Percentiles rank a stretch among this genome's conserved stretches.
Conservation (phyloP, 2,797 vertebrate species). For the Sebastes hopkinsi region DNA sequence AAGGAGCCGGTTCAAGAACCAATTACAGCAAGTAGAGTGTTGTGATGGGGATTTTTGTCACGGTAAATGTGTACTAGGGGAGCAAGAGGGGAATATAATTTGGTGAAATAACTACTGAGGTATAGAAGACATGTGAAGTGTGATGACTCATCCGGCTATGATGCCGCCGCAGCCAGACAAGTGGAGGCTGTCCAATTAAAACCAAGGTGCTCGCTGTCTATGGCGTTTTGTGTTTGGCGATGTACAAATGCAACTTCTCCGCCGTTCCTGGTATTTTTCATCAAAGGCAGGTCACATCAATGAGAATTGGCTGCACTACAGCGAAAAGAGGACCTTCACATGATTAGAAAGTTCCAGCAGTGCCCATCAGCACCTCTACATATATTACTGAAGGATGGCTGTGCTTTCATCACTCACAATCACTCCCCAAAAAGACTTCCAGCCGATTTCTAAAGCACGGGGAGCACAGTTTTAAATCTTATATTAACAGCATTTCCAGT, state of each 20-base stretch:
- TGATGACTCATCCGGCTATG: slow-evolving; percentile 15
- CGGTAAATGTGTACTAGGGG: slow-evolving; percentile 16
- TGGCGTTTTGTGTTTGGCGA: background rate
- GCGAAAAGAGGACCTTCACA: background rate
- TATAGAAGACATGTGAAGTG: slow-evolving; percentile 8
- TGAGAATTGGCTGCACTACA: background rate
- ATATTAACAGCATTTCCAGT: background rate
- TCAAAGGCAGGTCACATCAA: slow-evolving; percentile 1
- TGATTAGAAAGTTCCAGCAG: background rate
- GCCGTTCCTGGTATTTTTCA: background rate
- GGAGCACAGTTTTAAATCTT: background rate
- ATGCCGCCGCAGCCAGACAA: background rate
- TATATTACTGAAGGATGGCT: background rate
- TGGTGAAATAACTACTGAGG: slow-evolving; percentile 13
- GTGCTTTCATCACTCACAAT: slow-evolving; percentile 6
- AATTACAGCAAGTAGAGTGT: slow-evolving; percentile 37
- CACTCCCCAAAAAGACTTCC: background rate
- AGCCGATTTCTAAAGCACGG: background rate
- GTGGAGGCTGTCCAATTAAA: slow-evolving; percentile 5
- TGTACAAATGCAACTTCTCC: background rate
- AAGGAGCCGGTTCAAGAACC: slow-evolving; percentile 28
- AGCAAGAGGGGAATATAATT: slow-evolving; percentile 9
- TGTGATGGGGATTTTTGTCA: slow-evolving; percentile 26
- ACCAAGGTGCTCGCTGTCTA: background rate
- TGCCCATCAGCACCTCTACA: background rate